Conservation (phyloP, 2,113 vertebrate genomes). For the Butastur rufipennis region DNA sequence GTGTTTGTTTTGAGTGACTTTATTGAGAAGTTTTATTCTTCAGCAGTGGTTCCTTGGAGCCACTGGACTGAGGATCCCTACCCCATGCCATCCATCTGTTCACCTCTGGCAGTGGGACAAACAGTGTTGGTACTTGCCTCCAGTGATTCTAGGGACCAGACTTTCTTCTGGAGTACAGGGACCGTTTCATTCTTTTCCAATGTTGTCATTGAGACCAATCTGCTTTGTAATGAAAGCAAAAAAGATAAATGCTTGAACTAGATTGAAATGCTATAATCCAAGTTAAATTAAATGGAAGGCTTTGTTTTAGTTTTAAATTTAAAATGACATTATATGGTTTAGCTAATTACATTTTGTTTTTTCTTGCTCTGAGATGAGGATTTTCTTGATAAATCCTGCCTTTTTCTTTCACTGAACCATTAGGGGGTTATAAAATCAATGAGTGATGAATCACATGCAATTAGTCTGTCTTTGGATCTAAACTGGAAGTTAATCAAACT, state of each 20-base stretch:
- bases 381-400: constrained; percentile 15
- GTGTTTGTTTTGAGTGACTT: background rate
- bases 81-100: background rate
- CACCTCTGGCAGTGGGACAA: background rate
- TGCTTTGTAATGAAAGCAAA: background rate
- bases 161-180: background rate
- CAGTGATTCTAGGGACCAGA: background rate
- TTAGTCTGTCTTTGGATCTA: constrained; percentile 47
- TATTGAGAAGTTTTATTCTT: background rate
- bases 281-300: background rate
- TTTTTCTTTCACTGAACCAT: constrained; percentile 21
- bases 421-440: constrained; percentile 50
- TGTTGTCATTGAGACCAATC: background rate
- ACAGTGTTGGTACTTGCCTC: background rate
- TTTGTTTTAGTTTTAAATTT: constrained; percentile 15
- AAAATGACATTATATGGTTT: background rate
- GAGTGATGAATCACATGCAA: constrained; percentile 33
- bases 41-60: background rate
- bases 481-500: constrained; percentile 50
- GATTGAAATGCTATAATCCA: background rate
- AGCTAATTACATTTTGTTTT: constrained; percentile 23
- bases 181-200: background rate
- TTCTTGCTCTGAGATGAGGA: background rate
- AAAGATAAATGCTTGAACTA: background rate
- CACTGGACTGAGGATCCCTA: background rate